These are phyloP conservation scores for Lymantria monacha DNA, from an alignment of 2,888 invertebrate genomes.

Conservation along the genomic window DNA sequence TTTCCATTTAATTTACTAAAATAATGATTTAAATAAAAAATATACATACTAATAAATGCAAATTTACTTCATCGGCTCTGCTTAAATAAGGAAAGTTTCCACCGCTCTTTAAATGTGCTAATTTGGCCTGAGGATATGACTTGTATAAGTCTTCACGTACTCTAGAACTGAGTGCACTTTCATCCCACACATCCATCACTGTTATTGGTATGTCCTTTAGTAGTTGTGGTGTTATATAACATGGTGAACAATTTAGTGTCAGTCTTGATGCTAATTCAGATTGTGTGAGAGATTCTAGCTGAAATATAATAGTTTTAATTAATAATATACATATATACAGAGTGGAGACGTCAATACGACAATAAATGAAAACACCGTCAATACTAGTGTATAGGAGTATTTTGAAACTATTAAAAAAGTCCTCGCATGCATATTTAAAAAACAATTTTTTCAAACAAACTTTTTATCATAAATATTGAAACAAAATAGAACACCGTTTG, in stretches of 20 bases:
- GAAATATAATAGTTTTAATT: not conserved
- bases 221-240: conserved; percentile 89
- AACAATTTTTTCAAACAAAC: too few species aligned
- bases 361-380: too few species aligned
- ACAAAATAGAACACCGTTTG: too few species aligned
- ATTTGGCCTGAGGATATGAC: conserved; percentile 91
- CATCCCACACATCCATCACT: conserved; percentile 94
- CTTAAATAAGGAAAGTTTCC: conserved; percentile 96
- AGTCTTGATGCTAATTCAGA: conserved; percentile 92
- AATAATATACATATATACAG: too few species aligned
- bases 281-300: conserved; percentile 92
- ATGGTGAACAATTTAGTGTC: conserved; percentile 91
- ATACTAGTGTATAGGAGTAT: too few species aligned
- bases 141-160: conserved; percentile 92
- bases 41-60: conserved; percentile 89
- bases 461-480: too few species aligned
- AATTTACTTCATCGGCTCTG: conserved; percentile 92
- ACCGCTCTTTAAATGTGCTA: conserved; percentile 93
- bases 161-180: conserved; percentile 89
- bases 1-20: too few species aligned
- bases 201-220: conserved; percentile 88
- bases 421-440: too few species aligned
- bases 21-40: not conserved
- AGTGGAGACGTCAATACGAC: too few species aligned
- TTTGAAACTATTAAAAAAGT: too few species aligned